phyloP scores from a whole-genome alignment of 2,888 invertebrate species.

The Xanthia icteritia region DNA sequence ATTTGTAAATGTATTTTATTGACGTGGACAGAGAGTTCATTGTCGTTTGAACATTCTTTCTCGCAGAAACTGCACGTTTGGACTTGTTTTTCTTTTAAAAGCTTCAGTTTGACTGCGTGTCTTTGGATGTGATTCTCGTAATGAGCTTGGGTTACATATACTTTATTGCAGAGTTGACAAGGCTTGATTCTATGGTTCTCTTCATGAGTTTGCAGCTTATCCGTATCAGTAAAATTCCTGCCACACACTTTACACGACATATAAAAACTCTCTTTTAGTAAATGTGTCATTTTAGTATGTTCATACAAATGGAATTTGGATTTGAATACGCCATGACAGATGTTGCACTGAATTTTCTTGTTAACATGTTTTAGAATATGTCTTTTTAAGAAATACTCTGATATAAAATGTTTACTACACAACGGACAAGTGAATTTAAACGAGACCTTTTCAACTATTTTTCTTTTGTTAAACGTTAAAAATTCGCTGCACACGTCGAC shows the following conservation, averaged over 20 bases:
- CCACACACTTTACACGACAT: conserved; percentile 78
- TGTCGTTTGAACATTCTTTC: conserved; percentile 80
- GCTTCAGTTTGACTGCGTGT: conserved; percentile 75
- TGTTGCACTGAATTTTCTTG: conserved; percentile 73
- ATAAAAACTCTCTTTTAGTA: conserved; percentile 67
- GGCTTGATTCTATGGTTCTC: conserved; percentile 73
- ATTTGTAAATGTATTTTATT: conserved; percentile 87
- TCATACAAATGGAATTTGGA: conserved; percentile 83
- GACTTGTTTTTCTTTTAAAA: conserved; percentile 61
- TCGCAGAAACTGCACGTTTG: conserved; percentile 86
- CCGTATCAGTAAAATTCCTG: conserved; percentile 71
- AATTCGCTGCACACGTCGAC: conserved; percentile 82
- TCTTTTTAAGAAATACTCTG: conserved; percentile 82
- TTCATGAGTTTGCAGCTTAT: conserved; percentile 74
- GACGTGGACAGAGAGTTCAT: conserved; percentile 82
- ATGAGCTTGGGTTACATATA: conserved; percentile 73
- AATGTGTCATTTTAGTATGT: conserved; percentile 80
- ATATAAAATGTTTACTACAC: conserved; percentile 84
- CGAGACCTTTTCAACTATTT: conserved; percentile 61
- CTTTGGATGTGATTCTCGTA: conserved; percentile 80
- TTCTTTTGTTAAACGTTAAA: conserved; percentile 82
- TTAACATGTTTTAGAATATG: conserved; percentile 80
- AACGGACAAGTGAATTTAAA: conserved; percentile 79
- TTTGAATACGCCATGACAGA: conserved; percentile 74
- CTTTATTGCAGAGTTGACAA: conserved; percentile 81